A percentile compares a stretch with the other conserved stretches of the same genome.
phyloP scores from a whole-genome alignment of 2,113 vertebrate genomes.

The Sigmodon hispidus region DNA sequence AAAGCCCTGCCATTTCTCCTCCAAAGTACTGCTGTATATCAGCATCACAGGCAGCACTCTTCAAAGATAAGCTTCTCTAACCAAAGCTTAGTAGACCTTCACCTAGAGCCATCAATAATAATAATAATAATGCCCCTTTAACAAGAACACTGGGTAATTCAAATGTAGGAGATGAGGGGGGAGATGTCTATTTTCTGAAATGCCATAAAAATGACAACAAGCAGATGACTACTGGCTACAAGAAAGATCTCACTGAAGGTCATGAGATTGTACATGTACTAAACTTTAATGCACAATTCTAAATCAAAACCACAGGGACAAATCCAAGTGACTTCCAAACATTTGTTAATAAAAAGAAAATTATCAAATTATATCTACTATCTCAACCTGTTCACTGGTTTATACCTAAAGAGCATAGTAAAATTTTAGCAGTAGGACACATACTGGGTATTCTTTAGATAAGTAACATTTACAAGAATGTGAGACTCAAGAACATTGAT shows the following conservation, averaged over 20 bases:
- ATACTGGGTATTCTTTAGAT: neutral
- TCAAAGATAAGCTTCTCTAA: neutral
- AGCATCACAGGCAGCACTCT: neutral
- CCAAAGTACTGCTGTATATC: neutral
- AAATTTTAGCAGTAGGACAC: neutral
- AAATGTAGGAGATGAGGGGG: neutral
- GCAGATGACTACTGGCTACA: conserved; percentile 1
- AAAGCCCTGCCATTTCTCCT: neutral
- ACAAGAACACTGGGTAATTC: neutral
- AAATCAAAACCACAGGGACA: conserved; percentile 68
- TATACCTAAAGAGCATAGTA: conserved; percentile 54
- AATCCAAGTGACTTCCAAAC: conserved; percentile 64
- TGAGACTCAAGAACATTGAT: conserved; percentile 30
- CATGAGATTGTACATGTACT: conserved; percentile 60
- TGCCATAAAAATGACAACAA: neutral
- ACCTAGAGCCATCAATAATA: neutral
- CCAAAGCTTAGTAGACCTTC: neutral
- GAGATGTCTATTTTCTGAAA: neutral
- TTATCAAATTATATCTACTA: conserved; percentile 55
- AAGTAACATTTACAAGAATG: neutral
- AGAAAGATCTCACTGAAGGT: conserved; percentile 50
- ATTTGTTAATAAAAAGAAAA: conserved; percentile 53
- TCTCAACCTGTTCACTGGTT: neutral
- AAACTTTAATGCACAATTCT: conserved; percentile 63
- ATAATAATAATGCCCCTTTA: neutral